phyloP scores from a whole-genome alignment of 1,140 invertebrate genomes.

The Zaprionus inermis region DNA sequence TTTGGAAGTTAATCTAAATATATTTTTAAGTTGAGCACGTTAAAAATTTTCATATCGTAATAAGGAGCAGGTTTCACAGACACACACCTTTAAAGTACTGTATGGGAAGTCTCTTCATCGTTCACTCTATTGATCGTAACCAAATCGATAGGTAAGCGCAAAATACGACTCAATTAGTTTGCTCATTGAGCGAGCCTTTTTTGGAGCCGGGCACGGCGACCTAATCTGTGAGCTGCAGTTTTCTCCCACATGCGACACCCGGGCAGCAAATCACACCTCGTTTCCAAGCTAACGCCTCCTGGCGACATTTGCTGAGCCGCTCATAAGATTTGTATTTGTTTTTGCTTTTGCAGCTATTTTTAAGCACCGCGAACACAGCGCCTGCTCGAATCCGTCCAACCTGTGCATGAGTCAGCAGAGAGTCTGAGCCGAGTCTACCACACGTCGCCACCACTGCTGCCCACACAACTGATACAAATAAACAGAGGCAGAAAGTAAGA shows the following conservation, averaged over 20 bases:
- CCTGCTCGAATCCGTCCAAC: not conserved
- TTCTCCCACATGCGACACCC: constrained; percentile 47
- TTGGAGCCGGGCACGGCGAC: constrained; percentile 50
- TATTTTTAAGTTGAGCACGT: not conserved
- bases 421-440: constrained; percentile 71
- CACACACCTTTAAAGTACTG: not conserved
- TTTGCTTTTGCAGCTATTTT: constrained; percentile 47
- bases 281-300: constrained; percentile 57
- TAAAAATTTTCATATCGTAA: not conserved
- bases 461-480: constrained; percentile 39
- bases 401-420: constrained; percentile 56
- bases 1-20: not conserved
- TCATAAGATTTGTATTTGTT: constrained; percentile 36
- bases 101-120: not conserved
- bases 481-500: not conserved
- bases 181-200: constrained; percentile 67
- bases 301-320: constrained; percentile 53
- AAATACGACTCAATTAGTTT: constrained; percentile 64
- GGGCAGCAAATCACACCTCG: constrained; percentile 30
- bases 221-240: constrained; percentile 60
- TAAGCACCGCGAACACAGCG: constrained; percentile 36
- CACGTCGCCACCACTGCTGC: constrained; percentile 43
- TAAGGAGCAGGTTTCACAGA: not conserved
- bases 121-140: constrained; percentile 9
- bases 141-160: constrained; percentile 41